Evolutionary conservation across 35 echinoderm and acorn worm genomes (phyloP), one percentile per base, ranked within the genome.

Genomic region (Acanthaster planci): DNA sequence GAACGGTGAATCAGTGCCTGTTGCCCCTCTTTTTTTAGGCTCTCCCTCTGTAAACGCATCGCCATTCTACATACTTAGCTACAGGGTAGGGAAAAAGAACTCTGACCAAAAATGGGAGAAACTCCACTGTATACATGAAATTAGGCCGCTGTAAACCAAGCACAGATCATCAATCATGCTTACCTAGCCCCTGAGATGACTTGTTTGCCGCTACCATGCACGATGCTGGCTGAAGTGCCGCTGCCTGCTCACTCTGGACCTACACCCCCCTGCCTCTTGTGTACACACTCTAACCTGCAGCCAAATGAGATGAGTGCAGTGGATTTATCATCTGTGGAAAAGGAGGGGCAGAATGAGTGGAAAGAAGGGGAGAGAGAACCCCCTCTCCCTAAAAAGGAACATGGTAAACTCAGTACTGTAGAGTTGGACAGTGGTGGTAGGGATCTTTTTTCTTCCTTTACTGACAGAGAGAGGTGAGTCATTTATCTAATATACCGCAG

Each of bases 91-190:
- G 42, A 47, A 47, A 12, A 47, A 47, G 4, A 6, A 47, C 42
- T n/a, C n/a, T n/a, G n/a, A n/a, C n/a, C n/a, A n/a, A n/a, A n/a
- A n/a, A 47, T 6, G 42, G 42, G 42, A 47, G 4, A 47, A n/a
- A n/a, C n/a, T n/a, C n/a, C 42, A 4, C 42, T 47, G 12, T 47
- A 47, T 47, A 4, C 42, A 47, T 12, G 12, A 6, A 47, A 47
- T 12, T 12, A 47, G 64, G 34, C 19, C 64, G 30, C 64, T 27
- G 64, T 31, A 72, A 26, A 72, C 64, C 26, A 72, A 72, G 64
- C 34, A 10, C 64, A 14, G 64, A 34, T 72, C 18, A 72, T 72
- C 64, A 72, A 72, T 72, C 64, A 72, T 8, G 64, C 64, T 72
- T 35, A 72, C 64, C 64, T 72, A 26, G 8, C 26, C 64, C 34